Evolutionary conservation across 1,140 invertebrate species (phyloP).

Genomic region (Adelges cooleyi): DNA sequence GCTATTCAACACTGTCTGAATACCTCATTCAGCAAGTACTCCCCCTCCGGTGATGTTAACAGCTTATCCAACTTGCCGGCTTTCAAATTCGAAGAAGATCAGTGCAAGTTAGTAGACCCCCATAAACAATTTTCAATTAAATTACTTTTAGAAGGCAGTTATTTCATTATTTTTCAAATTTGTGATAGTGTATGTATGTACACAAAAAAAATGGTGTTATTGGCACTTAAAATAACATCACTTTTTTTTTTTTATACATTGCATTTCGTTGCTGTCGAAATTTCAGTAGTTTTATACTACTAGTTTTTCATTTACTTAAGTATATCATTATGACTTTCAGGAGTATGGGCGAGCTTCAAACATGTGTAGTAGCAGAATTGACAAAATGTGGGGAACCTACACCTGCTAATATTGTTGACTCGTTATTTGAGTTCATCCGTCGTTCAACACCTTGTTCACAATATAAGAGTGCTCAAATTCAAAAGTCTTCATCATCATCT

Average conservation of each 20-base stretch:
- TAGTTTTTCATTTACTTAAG: too few species aligned
- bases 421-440: conserved; percentile 58
- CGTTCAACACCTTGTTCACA: conserved; percentile 49
- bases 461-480: background rate
- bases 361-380: conserved; percentile 50
- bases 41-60: conserved; percentile 38
- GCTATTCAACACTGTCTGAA: conserved; percentile 53
- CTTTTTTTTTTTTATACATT: too few species aligned
- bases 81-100: conserved; percentile 42
- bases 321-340: conserved; percentile 43
- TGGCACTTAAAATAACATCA: too few species aligned
- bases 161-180: too few species aligned
- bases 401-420: conserved; percentile 63
- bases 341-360: conserved; percentile 47
- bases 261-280: too few species aligned
- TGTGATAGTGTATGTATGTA: too few species aligned
- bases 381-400: conserved; percentile 59
- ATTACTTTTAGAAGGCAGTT: too few species aligned
- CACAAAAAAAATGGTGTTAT: too few species aligned
- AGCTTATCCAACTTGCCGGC: conserved; percentile 41
- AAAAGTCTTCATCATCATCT: background rate
- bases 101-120: conserved; percentile 47
- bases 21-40: conserved; percentile 42
- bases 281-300: too few species aligned
- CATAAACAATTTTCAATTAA: too few species aligned